Evolutionary conservation across 2,797 vertebrate genomes (phyloP), one percentile per base, ranked within the genome.

Genomic region (Tragopan temminckii): DNA sequence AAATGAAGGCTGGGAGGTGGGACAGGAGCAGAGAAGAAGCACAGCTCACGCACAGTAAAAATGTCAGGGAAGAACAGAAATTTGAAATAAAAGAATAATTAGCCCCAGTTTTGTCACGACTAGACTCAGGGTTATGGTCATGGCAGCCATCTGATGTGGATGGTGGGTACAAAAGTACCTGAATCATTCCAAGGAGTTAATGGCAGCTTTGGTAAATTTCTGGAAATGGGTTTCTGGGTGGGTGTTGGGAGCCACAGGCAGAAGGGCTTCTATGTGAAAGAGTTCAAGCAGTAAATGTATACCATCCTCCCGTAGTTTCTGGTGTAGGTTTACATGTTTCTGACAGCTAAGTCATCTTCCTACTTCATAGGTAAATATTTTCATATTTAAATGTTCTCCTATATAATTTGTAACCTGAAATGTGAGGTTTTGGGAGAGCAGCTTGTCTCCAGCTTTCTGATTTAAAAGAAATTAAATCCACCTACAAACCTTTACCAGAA

Each of bases 51-150:
- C 13, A 19, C 59, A 81, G 55, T 61, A 68, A 52, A 82, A 61
- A n/a, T 52, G 33, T 74, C 55, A 33, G 59, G 59, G 59, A 50
- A 40, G 42, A 76, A 50, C 35, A 42, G 58, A 80, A 57, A 31
- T 20, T 31, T 27, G 13, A 31, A 91, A 64, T 43, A 10, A 66
- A 80, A 53, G 64, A 77, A 66, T 66, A 85, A 82, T 45, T 69
- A 53, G 50, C n/a, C 1, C 4, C 42, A 63, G 17, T 77, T 87
- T 74, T 66, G 43, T 55, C 43, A 15, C 33, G 25, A 36, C 59
- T 80, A 55, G 84, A 89, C 77, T 76, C 27, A 24, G 38, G 21
- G 62, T 52, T 72, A 25, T 0, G 1, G 35, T 58, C 70, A 3
- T 25, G 36, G 21, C 57, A 77, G 63, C 40, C 45, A 6, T 43